Evolutionary conservation across 2,888 invertebrate genomes (phyloP).

Genomic region (Agrilus mali): DNA sequence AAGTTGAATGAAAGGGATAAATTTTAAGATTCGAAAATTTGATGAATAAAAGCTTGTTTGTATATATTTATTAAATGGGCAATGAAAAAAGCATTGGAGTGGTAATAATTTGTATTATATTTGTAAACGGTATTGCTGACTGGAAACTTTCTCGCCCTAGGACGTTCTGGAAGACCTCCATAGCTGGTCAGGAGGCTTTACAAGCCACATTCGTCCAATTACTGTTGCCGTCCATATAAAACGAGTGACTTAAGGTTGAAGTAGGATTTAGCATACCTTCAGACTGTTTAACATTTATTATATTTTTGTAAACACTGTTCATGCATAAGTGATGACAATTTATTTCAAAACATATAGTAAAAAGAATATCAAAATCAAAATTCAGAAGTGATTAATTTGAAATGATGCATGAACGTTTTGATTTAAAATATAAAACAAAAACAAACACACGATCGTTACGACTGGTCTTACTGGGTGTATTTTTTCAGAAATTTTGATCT

Average conservation of each 20-base stretch:
- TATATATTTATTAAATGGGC: no score
- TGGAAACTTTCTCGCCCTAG: slow-evolving; percentile 36
- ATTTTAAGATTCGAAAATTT: no score
- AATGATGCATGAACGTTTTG: slow-evolving; percentile 11
- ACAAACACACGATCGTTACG: slow-evolving; percentile 13
- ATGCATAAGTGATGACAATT: no score
- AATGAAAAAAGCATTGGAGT: no score
- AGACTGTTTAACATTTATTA: background rate
- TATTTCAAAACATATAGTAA: no score
- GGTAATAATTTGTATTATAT: slow-evolving; percentile 4
- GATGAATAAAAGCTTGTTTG: no score
- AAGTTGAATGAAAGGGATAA: no score
- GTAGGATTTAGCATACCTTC: slow-evolving; percentile 8
- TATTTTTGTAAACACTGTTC: background rate
- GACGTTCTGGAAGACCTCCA: slow-evolving; percentile 30
- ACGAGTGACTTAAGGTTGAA: slow-evolving; percentile 16
- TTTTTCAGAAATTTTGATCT: slow-evolving; percentile 67
- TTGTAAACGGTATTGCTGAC: slow-evolving; percentile 27
- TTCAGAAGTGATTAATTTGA: background rate
- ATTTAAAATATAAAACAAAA: slow-evolving; percentile 11
- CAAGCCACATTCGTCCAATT: slow-evolving; percentile 29
- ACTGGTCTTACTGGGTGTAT: slow-evolving; percentile 57
- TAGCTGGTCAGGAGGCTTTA: slow-evolving; percentile 23
- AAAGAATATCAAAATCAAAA: no score
- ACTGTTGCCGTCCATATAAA: slow-evolving; percentile 21